These are phyloP conservation scores for Leptinotarsa rubiginosa DNA, from an alignment of 2,888 invertebrate species.

Conservation along the genomic window DNA sequence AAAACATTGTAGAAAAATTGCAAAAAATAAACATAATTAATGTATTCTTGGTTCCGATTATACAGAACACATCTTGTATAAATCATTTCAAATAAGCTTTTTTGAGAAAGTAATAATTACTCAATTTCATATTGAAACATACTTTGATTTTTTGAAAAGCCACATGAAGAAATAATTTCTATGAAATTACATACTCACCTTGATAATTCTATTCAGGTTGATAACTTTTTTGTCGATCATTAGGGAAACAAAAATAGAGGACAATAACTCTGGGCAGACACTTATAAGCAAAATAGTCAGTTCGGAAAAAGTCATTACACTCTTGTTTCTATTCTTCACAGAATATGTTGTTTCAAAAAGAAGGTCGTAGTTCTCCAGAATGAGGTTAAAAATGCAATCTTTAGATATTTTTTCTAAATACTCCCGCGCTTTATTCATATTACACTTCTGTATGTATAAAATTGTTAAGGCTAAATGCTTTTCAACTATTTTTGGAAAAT, in stretches of 20 bases:
- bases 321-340: conserved; percentile 59
- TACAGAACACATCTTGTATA: no score
- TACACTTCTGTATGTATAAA: conserved; percentile 69
- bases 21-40: no score
- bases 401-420: conserved; percentile 65
- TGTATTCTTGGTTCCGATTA: no score
- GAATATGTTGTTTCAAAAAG: conserved; percentile 67
- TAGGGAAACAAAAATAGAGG: conserved; percentile 67
- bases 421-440: conserved; percentile 66
- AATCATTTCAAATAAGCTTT: no score
- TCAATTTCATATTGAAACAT: no score
- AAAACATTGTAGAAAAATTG: no score
- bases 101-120: no score
- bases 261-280: conserved; percentile 66
- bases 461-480: conserved; percentile 67
- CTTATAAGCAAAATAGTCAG: conserved; percentile 69
- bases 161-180: background rate
- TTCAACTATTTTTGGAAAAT: conserved; percentile 58
- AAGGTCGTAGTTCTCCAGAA: conserved; percentile 68
- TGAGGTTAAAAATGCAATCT: conserved; percentile 62
- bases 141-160: no score
- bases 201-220: conserved; percentile 65
- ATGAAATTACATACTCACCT: conserved; percentile 49
- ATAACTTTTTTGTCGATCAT: conserved; percentile 64
- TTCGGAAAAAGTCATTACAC: conserved; percentile 69